Evolutionary conservation across 2,113 vertebrate species (phyloP).

Genomic region (Sardina pilchardus): DNA sequence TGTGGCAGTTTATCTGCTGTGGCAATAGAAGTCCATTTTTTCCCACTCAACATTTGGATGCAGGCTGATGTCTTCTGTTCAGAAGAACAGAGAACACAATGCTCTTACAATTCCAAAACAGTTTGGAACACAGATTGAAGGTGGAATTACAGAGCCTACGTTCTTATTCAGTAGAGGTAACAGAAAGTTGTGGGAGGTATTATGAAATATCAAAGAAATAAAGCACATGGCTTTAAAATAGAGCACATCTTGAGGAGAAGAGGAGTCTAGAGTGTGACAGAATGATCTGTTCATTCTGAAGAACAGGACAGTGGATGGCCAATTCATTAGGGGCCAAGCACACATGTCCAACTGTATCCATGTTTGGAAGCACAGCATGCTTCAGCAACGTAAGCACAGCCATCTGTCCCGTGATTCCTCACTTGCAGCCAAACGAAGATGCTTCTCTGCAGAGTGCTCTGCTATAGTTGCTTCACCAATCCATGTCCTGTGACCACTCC

Average conservation of each 20-base stretch:
- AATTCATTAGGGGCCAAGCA: not conserved
- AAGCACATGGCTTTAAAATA: not conserved
- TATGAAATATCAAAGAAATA: not conserved
- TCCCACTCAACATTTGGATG: not conserved
- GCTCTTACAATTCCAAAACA: not conserved
- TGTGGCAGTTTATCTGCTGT: not conserved
- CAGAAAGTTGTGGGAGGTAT: not conserved
- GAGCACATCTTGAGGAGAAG: not conserved
- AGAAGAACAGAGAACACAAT: slow-evolving; percentile 2
- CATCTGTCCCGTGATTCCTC: not conserved
- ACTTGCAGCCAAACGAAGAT: not conserved
- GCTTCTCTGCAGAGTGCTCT: not conserved
- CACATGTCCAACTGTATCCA: not conserved
- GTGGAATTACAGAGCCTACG: not conserved
- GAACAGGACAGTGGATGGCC: not conserved
- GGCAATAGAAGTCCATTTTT: not conserved
- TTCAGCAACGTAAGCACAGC: not conserved
- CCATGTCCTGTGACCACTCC: not conserved
- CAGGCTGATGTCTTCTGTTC: not conserved
- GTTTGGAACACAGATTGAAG: not conserved
- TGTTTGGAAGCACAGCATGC: not conserved
- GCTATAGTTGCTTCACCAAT: not conserved
- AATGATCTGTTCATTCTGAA: not conserved
- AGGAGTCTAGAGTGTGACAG: not conserved
- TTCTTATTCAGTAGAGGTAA: not conserved